A percentile compares a stretch with the other conserved stretches of the same genome.
Evolutionary conservation across 2,888 invertebrate species (phyloP).

Genomic region (Tribolium freemani): DNA sequence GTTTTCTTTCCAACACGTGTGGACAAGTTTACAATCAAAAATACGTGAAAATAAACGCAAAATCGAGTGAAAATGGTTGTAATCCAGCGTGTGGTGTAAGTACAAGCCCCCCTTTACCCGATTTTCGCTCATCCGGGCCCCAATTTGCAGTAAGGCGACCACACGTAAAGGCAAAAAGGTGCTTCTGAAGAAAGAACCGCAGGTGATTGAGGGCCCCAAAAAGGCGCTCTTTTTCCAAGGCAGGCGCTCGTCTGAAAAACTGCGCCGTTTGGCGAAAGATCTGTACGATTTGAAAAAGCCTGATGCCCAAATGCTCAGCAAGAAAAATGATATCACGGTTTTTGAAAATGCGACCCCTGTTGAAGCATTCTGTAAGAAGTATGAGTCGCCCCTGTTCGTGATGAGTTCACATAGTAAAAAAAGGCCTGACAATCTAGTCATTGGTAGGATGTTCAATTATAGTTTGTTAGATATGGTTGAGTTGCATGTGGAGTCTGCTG

Average conservation of each 20-base stretch:
- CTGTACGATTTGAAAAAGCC: conserved; percentile 90
- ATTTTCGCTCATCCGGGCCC: neutral
- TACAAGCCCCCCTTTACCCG: conserved; percentile 32
- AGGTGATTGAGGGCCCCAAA: conserved; percentile 90
- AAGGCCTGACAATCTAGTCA: conserved; percentile 89
- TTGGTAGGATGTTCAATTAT: conserved; percentile 92
- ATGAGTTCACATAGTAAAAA: conserved; percentile 96
- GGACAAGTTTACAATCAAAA: conserved; percentile 44
- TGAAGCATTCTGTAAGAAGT: conserved; percentile 83
- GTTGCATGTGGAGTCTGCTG: conserved; percentile 88
- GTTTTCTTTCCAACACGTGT: conserved; percentile 57
- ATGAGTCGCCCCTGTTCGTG: conserved; percentile 91
- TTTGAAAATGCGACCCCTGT: conserved; percentile 92
- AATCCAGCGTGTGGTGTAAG: conserved; percentile 68
- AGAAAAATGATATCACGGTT: conserved; percentile 91
- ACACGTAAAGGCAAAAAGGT: conserved; percentile 91
- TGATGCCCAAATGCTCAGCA: conserved; percentile 79
- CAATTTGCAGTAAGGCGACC: conserved; percentile 83
- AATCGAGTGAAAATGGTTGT: conserved; percentile 61
- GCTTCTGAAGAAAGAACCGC: conserved; percentile 85
- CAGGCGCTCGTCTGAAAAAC: conserved; percentile 80
- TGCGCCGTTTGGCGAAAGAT: conserved; percentile 85
- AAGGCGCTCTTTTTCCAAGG: conserved; percentile 88
- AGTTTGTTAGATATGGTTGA: conserved; percentile 97
- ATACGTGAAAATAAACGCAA: conserved; percentile 14